Percentiles rank a stretch among this genome's conserved stretches.
phyloP scores from a whole-genome alignment of 2,888 invertebrate genomes.

The Hyposoter didymator region DNA sequence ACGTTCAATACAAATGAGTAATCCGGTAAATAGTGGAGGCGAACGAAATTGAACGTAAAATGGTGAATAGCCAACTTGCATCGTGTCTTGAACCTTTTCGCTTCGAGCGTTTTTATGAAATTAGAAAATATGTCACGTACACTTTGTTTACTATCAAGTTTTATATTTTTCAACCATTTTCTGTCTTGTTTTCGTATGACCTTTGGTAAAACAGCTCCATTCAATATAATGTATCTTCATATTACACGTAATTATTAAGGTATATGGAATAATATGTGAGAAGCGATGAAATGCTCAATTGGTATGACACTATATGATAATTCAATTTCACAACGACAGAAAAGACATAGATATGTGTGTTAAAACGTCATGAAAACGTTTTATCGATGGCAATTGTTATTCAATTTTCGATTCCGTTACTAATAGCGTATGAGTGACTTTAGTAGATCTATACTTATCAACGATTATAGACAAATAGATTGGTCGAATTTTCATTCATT shows the following conservation, averaged over 20 bases:
- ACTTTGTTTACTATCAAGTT: constrained; percentile 32
- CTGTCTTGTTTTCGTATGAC: constrained; percentile 36
- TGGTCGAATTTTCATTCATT: constrained; percentile 78
- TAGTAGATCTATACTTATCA: constrained; percentile 47
- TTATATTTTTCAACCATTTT: constrained; percentile 38
- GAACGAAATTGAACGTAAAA: constrained; percentile 33
- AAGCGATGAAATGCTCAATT: constrained; percentile 56
- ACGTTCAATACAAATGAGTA: neutral
- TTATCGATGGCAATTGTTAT: constrained; percentile 14
- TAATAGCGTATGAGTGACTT: constrained; percentile 28
- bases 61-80: constrained; percentile 72
- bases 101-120: constrained; percentile 64
- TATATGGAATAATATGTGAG: constrained; percentile 41
- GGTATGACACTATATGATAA: constrained; percentile 29
- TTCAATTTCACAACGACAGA: constrained; percentile 49
- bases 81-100: constrained; percentile 60
- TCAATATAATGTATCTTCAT: constrained; percentile 50
- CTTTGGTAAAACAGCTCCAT: constrained; percentile 66
- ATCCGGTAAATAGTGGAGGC: neutral
- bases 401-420: neutral
- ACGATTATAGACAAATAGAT: constrained; percentile 80
- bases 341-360: constrained; percentile 39
- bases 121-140: constrained; percentile 65
- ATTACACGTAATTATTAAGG: constrained; percentile 38
- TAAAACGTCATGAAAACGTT: constrained; percentile 43